Base-by-base conservation (phyloP, 2,888 invertebrate genomes). In the Sinodicranocentrus sp. region DNA sequence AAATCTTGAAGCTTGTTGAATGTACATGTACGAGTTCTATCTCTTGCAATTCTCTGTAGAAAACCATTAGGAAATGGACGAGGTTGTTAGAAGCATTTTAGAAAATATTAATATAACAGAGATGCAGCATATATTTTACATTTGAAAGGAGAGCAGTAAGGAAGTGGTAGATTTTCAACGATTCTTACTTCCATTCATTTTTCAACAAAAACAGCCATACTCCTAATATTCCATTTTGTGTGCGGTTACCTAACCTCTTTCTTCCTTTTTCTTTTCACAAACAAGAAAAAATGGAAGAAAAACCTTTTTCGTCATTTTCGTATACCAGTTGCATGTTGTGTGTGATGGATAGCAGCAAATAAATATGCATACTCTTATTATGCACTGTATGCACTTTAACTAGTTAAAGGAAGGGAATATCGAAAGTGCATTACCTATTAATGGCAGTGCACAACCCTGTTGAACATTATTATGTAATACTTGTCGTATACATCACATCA, bases 211-310 rank as follows among this genome's bases (percentile, higher is more conserved):
- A 26, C 19, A 15, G 17, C n/a, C 33, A 25, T 61, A 17, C 61
- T 61, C 19, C 17, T 17, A 1, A 33, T 33, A 33, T 33, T 33
- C 33, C 33, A 33, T 61, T 44, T 43, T 73, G 48, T 72, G 39
- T 67, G 65, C 54, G 19, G 44, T 73, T 48, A 48, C 48, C 48
- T 75, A 75, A 75, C 75, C 63, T 75, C 75, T 65, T 63, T 23
- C 52, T 43, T 67, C 33, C 33, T 61, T 73, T 54, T 59, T 48
- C 17, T 48, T 44, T 17, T 68, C 68, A 21, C 57, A 15, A 21
- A n/a, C 3, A 52, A 52, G 10, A 52, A 6, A 2, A 21, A 61
- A 21, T 2, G 13, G 33, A 61, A 28, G n/a, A 61, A 61, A 33
- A n/a, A 28, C 26, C 61, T n/a, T 33, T 15, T 28, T 33, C 17